Evolutionary conservation across 2,797 vertebrate genomes (phyloP).

Genomic region (Trematomus bernacchii): DNA sequence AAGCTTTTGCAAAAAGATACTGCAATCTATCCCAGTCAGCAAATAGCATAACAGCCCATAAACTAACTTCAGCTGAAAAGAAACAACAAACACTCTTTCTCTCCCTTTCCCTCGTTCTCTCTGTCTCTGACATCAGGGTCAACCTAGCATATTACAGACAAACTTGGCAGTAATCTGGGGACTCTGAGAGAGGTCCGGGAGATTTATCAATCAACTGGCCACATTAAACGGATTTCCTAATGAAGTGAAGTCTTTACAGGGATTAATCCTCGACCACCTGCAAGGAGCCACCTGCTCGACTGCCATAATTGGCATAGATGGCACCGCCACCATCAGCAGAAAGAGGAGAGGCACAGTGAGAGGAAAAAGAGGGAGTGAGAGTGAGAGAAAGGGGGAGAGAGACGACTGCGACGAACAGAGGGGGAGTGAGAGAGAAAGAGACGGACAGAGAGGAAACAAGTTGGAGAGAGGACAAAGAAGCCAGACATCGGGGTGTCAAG

Average conservation of each 20-base stretch:
- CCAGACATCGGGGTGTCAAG: slow-evolving; percentile 80
- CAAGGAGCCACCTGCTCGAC: slow-evolving; percentile 89
- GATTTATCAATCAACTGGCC: slow-evolving; percentile 90
- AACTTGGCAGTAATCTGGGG: slow-evolving; percentile 85
- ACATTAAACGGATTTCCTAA: slow-evolving; percentile 92
- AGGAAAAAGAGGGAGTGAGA: slow-evolving; percentile 53
- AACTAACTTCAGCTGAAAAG: slow-evolving; percentile 75
- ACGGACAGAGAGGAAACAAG: slow-evolving; percentile 81
- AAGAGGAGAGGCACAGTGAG: slow-evolving; percentile 78
- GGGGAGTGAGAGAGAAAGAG: slow-evolving; percentile 61
- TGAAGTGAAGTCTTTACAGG: slow-evolving; percentile 91
- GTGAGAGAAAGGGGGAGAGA: slow-evolving; percentile 56
- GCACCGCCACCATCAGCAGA: slow-evolving; percentile 84
- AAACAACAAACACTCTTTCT: slow-evolving; percentile 61
- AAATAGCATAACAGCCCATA: slow-evolving; percentile 58
- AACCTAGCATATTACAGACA: slow-evolving; percentile 81
- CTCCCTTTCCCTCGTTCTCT: slow-evolving; percentile 47
- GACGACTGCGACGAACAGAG: slow-evolving; percentile 60
- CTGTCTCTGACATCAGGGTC: slow-evolving; percentile 80
- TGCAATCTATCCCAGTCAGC: slow-evolving; percentile 59
- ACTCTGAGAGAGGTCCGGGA: slow-evolving; percentile 84
- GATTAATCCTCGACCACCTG: slow-evolving; percentile 90
- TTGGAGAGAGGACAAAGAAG: slow-evolving; percentile 85
- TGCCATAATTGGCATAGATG: slow-evolving; percentile 88
- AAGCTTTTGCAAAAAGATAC: slow-evolving; percentile 39